These are phyloP conservation scores for Patella ulyssiponensis DNA, from an alignment of 2,888 invertebrate species.

Conservation along the genomic window DNA sequence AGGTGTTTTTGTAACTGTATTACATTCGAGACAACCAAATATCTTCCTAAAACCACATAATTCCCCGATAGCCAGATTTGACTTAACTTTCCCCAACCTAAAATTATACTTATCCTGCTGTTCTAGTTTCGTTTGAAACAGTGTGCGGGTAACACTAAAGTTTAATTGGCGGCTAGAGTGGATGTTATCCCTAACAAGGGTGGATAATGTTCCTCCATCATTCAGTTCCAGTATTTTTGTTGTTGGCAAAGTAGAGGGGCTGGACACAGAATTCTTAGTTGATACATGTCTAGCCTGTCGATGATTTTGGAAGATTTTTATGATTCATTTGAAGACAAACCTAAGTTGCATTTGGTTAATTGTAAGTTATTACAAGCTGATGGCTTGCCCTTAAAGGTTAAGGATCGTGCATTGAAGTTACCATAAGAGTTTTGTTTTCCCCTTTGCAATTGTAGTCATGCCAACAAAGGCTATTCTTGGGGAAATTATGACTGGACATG, in stretches of 20 bases:
- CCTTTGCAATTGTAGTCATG: not conserved
- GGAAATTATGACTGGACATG: no score
- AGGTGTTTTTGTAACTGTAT: no score
- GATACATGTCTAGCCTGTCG: not conserved
- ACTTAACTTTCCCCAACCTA: no score
- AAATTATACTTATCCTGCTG: no score
- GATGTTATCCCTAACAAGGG: no score
- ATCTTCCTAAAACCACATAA: no score
- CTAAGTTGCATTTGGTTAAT: not conserved
- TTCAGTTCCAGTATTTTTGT: not conserved
- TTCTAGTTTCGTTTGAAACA: no score
- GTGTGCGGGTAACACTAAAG: not conserved
- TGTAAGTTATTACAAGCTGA: not conserved
- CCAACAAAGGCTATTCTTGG: not conserved
- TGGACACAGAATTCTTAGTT: not conserved
- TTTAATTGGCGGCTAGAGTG: not conserved
- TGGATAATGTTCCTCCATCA: no score
- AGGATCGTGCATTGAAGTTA: not conserved
- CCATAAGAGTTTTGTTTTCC: not conserved
- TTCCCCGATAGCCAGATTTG: no score
- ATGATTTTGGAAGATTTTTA: not conserved
- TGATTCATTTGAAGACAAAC: not conserved
- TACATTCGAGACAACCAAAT: no score
- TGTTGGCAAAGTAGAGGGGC: not conserved
- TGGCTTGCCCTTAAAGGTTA: not conserved